phyloP scores from a whole-genome alignment of 2,888 invertebrate genomes.

The Ecdyonurus torrentis region DNA sequence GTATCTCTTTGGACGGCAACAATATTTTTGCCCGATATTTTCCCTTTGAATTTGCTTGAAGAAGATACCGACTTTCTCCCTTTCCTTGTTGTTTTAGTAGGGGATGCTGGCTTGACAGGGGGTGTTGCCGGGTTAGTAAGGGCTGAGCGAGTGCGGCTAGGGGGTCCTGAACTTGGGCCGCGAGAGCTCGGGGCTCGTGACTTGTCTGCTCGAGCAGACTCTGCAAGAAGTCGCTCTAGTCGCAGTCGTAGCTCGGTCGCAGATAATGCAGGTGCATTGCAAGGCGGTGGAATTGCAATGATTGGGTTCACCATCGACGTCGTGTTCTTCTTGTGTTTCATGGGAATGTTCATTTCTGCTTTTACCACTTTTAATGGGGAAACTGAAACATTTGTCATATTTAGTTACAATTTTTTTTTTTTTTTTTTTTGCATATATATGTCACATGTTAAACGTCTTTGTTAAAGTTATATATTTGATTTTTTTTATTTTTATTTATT shows the following conservation, averaged over 20 bases:
- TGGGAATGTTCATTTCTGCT: not conserved
- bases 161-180: no score
- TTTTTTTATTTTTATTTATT: no score
- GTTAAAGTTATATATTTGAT: no score
- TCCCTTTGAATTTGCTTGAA: not conserved
- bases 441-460: no score
- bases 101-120: not conserved
- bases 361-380: slow-evolving; percentile 1
- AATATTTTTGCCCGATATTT: not conserved
- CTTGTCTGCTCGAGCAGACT: not conserved
- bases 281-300: not conserved
- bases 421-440: no score
- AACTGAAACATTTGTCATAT: not conserved
- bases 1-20: not conserved
- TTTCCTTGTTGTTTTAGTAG: not conserved
- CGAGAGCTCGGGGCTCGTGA: no score
- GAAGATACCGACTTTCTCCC: not conserved
- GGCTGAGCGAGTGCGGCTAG: not conserved
- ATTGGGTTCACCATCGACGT: not conserved
- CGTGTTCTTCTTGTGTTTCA: not conserved
- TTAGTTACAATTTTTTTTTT: no score
- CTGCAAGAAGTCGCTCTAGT: not conserved
- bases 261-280: not conserved
- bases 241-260: not conserved
- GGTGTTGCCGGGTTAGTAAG: not conserved